Evolutionary conservation across 1,140 invertebrate species (phyloP).

Genomic region (Hermetia illucens): DNA sequence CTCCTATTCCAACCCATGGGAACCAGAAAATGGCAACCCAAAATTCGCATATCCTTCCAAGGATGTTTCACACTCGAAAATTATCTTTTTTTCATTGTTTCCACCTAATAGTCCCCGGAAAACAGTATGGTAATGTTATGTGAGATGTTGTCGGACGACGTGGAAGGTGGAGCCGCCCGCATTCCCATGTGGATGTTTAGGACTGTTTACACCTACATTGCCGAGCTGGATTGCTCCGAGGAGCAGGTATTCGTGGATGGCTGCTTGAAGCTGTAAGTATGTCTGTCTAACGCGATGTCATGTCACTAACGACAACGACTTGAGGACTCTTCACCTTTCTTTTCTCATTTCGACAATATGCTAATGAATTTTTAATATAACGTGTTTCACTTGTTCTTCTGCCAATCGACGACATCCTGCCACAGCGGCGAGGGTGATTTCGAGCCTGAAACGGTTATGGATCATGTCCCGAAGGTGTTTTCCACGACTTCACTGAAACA

Average conservation of each 20-base stretch:
- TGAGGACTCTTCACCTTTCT: too few relatives aligned
- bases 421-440: too few relatives aligned
- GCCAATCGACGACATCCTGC: too few relatives aligned
- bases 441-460: neutral
- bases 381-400: too few relatives aligned
- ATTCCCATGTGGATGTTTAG: constrained; percentile 53
- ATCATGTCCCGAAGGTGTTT: neutral
- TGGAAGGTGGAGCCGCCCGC: constrained; percentile 61
- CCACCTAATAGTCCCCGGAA: constrained; percentile 43
- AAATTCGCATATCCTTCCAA: too few relatives aligned
- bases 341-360: too few relatives aligned
- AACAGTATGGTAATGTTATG: constrained; percentile 69
- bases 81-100: too few relatives aligned
- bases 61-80: too few relatives aligned
- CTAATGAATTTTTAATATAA: too few relatives aligned
- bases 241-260: constrained; percentile 16
- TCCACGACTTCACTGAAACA: neutral
- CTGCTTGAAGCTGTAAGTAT: constrained; percentile 4
- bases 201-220: constrained; percentile 52
- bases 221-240: constrained; percentile 43
- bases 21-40: too few relatives aligned
- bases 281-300: neutral
- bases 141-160: constrained; percentile 65
- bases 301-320: too few relatives aligned
- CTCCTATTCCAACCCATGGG: too few relatives aligned